Conservation (phyloP, 1,140 invertebrate species). For the Drosophila insularis region DNA sequence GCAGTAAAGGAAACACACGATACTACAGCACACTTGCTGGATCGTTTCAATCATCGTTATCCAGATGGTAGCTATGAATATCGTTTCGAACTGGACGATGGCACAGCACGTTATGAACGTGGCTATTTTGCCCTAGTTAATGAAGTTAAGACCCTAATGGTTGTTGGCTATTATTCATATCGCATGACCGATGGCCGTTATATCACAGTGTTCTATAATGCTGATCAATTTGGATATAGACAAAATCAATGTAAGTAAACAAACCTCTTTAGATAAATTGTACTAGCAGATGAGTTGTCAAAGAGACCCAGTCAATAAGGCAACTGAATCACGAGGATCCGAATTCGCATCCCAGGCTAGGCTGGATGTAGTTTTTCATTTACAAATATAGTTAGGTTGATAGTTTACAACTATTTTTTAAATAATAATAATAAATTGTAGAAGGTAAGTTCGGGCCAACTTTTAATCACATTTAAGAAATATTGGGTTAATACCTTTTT, state of each 20-base stretch:
- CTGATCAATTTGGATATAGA: conserved; percentile 76
- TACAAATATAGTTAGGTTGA: too few relatives aligned
- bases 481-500: too few relatives aligned
- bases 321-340: too few relatives aligned
- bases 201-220: conserved; percentile 78
- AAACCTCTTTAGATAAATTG: too few relatives aligned
- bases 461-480: too few relatives aligned
- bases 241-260: conserved; percentile 77
- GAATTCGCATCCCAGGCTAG: too few relatives aligned
- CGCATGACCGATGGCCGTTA: conserved; percentile 70
- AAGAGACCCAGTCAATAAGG: too few relatives aligned
- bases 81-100: conserved; percentile 72
- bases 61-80: conserved; percentile 79
- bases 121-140: conserved; percentile 70
- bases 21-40: conserved; percentile 44
- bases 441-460: too few relatives aligned
- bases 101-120: conserved; percentile 73
- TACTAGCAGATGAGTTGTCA: too few relatives aligned
- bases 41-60: conserved; percentile 75
- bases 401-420: too few relatives aligned
- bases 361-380: too few relatives aligned
- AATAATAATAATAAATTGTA: too few relatives aligned
- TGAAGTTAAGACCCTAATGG: conserved; percentile 69
- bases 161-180: conserved; percentile 77
- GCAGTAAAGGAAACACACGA: not conserved